Evolutionary conservation across 2,888 invertebrate species (phyloP), one percentile per base, ranked within the genome.

Genomic region (Polydesmus complanatus): DNA sequence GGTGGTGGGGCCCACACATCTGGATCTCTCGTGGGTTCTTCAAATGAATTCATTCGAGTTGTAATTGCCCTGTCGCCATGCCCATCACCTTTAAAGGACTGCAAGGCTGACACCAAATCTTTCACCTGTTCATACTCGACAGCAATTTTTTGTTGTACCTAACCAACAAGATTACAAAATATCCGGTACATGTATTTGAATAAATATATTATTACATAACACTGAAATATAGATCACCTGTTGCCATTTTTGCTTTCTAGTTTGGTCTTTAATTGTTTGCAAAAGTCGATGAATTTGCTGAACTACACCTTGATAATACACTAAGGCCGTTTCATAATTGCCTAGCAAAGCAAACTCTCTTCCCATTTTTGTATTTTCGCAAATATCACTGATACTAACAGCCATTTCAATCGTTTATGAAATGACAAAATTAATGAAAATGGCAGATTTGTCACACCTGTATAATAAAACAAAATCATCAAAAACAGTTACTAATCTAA

Each of bases 261-360:
- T 80, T 48, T 85, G 84, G 74, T 92, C 91, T 18, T 81, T 82
- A 64, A 90, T 87, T 58, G 85, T 84, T 27, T 82, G 79, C 53
- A 95, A 79, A 63, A 93, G 80, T 69, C 87, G 82, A 69, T 88
- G 87, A 68, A 97, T 85, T 80, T 93, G 89, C 73, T 92, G 90
- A 62, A 95, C 81, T 11, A 89, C 87, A 58, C 91, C 90, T 74
- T 94, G 89, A 73, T 94, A 95, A 75, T 93, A 94, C 62, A 94
- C 88, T 67, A 86, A 81, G 25, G 96, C 88, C 65, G 89, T 88
- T 71, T 96, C 95, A 73, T 97, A 97, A 76, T 94, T 92, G 23
- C 96, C 95, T 73, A 90, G 84, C 70, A 96, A 78, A 64, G 93
- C 90, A 85, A 88, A 89, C 79, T 97, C 95, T 71, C 96, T 81